A percentile compares a stretch with the other conserved stretches of the same genome.
These are phyloP conservation scores for Musca vetustissima DNA, from an alignment of 1,140 invertebrate species.

Conservation along the genomic window DNA sequence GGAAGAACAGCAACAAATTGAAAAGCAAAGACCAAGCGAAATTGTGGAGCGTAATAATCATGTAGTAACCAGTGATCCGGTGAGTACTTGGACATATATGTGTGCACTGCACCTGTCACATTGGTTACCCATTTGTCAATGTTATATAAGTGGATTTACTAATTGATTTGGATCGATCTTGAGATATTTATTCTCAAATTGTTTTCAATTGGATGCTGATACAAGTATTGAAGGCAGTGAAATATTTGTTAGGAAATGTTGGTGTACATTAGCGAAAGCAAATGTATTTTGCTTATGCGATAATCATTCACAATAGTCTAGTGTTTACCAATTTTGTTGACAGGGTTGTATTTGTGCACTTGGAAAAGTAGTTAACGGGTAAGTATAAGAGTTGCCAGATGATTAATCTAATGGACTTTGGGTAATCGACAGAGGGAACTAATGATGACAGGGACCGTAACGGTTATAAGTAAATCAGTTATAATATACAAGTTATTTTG, in stretches of 20 bases:
- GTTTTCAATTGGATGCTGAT: no score
- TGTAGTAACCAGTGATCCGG: constrained; percentile 48
- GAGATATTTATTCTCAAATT: no score
- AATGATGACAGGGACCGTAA: no score
- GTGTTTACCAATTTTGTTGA: not conserved
- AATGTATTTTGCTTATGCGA: no score
- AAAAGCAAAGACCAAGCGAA: constrained; percentile 28
- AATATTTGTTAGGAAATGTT: no score
- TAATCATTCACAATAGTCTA: constrained; percentile 8
- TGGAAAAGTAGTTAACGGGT: not conserved
- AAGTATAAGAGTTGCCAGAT: not conserved
- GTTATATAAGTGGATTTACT: constrained; percentile 27
- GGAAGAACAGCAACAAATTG: constrained; percentile 32
- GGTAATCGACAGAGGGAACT: no score
- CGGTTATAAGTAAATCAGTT: no score
- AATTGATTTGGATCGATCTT: no score
- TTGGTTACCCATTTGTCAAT: not conserved
- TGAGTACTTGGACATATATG: constrained; percentile 34
- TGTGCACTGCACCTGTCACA: not conserved
- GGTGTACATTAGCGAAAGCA: no score
- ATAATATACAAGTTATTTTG: no score
- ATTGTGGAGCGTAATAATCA: constrained; percentile 23
- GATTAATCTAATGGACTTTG: no score
- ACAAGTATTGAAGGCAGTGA: not conserved
- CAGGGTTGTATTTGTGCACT: not conserved